phyloP scores from a whole-genome alignment of 2,888 invertebrate genomes.

The Synanthedon tipuliformis region DNA sequence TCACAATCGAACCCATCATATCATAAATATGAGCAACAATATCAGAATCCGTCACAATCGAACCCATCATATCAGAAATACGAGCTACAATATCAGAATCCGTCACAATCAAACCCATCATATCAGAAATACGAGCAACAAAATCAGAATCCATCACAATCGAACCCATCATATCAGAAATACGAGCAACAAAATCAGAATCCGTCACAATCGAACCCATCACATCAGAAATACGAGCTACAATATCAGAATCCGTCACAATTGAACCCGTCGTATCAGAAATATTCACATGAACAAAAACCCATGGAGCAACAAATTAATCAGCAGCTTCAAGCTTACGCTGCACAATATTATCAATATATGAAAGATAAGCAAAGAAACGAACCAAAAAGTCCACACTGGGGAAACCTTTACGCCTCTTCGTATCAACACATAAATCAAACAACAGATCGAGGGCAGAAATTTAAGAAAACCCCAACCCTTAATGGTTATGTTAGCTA shows the following conservation, averaged over 20 bases:
- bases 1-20: slow-evolving; percentile 1
- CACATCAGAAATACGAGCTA: neutral
- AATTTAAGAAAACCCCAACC: slow-evolving; percentile 13
- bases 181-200: slow-evolving; percentile 4
- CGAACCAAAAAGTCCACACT: slow-evolving; percentile 27
- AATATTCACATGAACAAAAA: neutral
- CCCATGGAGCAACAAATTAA: neutral
- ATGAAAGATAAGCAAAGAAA: slow-evolving; percentile 13
- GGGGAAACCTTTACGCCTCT: slow-evolving; percentile 53
- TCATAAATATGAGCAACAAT: slow-evolving; percentile 6
- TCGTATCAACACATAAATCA: slow-evolving; percentile 45
- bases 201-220: slow-evolving; percentile 6
- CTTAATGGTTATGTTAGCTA: slow-evolving; percentile 26
- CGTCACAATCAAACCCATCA: slow-evolving; percentile 6
- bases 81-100: slow-evolving; percentile 4
- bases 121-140: slow-evolving; percentile 6
- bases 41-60: slow-evolving; percentile 7
- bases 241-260: neutral
- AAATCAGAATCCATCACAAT: slow-evolving; percentile 8
- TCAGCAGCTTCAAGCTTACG: slow-evolving; percentile 15
- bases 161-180: slow-evolving; percentile 2
- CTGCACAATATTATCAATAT: slow-evolving; percentile 14
- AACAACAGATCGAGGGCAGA: slow-evolving; percentile 16
- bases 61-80: slow-evolving; percentile 3
- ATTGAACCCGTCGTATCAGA: neutral